A percentile compares a stretch with the other conserved stretches of the same genome.
Conservation (phyloP, 2,888 invertebrate species). For the Clusia tigrina region DNA sequence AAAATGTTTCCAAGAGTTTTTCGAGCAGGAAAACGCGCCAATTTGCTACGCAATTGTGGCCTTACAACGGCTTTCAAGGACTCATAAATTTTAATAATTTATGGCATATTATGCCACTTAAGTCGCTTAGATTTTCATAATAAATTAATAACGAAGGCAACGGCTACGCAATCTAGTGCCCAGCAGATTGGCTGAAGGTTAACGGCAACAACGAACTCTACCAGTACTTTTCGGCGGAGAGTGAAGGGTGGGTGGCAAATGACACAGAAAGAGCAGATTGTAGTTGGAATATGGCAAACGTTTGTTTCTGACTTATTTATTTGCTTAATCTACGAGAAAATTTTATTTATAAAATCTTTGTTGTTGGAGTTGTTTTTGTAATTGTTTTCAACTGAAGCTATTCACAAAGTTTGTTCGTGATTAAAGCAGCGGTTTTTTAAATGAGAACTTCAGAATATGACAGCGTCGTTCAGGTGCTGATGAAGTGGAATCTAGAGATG, state of each 20-base stretch:
- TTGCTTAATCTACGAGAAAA: constrained; percentile 60
- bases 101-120: constrained; percentile 62
- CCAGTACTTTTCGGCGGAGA: constrained; percentile 1
- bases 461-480: too few relatives aligned
- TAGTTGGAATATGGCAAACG: not conserved
- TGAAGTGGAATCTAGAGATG: too few relatives aligned
- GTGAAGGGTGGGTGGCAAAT: not conserved
- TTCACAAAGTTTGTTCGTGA: too few relatives aligned
- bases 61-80: constrained; percentile 51
- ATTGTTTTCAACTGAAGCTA: too few relatives aligned
- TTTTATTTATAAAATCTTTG: constrained; percentile 61
- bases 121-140: constrained; percentile 63
- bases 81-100: constrained; percentile 63
- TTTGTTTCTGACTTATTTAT: constrained; percentile 53
- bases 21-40: too few relatives aligned
- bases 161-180: constrained; percentile 20
- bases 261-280: not conserved
- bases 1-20: too few relatives aligned
- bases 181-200: constrained; percentile 25
- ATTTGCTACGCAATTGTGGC: too few relatives aligned
- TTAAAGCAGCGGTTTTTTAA: too few relatives aligned
- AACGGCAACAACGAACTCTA: not conserved
- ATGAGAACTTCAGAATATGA: too few relatives aligned
- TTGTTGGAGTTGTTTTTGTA: constrained; percentile 31
- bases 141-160: constrained; percentile 58